phyloP scores from a whole-genome alignment of 2,888 invertebrate species.

The Zaprionus bogoriensis region DNA sequence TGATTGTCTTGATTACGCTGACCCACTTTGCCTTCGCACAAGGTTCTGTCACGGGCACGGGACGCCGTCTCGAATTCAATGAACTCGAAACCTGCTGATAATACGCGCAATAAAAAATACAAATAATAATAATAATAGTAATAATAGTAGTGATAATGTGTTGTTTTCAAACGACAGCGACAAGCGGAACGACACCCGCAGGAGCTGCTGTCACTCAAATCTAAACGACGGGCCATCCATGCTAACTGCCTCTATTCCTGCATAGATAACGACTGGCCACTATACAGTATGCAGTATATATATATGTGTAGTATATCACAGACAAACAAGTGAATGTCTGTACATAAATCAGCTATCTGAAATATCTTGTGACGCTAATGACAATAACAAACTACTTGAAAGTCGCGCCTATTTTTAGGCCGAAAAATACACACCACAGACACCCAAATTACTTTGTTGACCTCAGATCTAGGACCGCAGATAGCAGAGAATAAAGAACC shows the following conservation, averaged over 20 bases:
- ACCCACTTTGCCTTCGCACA: constrained; percentile 67
- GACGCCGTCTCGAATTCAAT: constrained; percentile 66
- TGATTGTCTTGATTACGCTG: constrained; percentile 74
- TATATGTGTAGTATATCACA: neutral
- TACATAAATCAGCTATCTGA: neutral
- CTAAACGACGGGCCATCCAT: constrained; percentile 4
- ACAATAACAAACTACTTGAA: constrained; percentile 62
- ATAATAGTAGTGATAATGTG: constrained; percentile 64
- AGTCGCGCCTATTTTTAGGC: constrained; percentile 46
- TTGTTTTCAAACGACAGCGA: constrained; percentile 40
- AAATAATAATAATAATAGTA: constrained; percentile 55
- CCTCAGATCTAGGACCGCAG: constrained; percentile 47
- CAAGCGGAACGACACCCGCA: constrained; percentile 13
- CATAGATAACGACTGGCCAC: too few species aligned
- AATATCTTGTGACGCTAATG: constrained; percentile 15
- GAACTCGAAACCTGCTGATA: constrained; percentile 76
- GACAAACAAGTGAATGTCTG: neutral
- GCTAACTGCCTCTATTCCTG: constrained; percentile 11
- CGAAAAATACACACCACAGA: constrained; percentile 8
- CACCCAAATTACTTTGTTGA: constrained; percentile 47
- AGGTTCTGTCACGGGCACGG: constrained; percentile 37
- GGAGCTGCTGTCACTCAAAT: constrained; percentile 41
- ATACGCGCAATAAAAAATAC: constrained; percentile 45
- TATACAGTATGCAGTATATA: constrained; percentile 1
- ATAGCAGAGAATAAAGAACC: neutral